Percentiles rank a stretch among this genome's conserved stretches.
phyloP scores from a whole-genome alignment of 2,113 vertebrate species.

The Machaerirhynchus nigripectus region DNA sequence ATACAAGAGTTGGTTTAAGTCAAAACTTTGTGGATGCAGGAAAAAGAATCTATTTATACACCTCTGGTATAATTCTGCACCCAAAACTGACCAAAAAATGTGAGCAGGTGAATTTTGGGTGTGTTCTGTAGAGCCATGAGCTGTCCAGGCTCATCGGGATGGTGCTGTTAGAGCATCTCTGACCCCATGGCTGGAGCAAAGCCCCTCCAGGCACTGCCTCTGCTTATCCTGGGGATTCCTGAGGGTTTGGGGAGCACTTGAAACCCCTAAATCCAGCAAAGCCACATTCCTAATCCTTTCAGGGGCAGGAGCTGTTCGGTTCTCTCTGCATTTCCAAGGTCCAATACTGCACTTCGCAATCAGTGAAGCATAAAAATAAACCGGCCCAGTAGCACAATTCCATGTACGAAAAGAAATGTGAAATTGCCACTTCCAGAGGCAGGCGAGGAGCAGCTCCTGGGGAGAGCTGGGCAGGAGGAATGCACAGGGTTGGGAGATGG shows the following conservation, averaged over 20 bases:
- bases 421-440: not conserved
- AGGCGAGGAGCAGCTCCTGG: not conserved
- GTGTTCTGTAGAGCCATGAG: not conserved
- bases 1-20: not conserved
- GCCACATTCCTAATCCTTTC: fast-evolving
- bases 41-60: not conserved
- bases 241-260: fast-evolving
- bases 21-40: not conserved
- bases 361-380: not conserved
- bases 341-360: fast-evolving
- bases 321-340: not conserved
- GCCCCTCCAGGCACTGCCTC: not conserved
- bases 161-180: not conserved
- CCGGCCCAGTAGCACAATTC: not conserved
- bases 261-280: not conserved
- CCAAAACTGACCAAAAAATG: not conserved
- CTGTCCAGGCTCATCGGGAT: not conserved
- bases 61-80: not conserved
- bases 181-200: not conserved
- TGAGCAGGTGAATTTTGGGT: not conserved
- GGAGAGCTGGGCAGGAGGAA: not conserved
- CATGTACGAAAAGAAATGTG: not conserved
- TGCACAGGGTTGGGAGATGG: not conserved
- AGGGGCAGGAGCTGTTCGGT: fast-evolving
- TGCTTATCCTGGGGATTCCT: not conserved